phyloP scores from a whole-genome alignment of 2,888 invertebrate species.

The Perithous albicinctus region DNA sequence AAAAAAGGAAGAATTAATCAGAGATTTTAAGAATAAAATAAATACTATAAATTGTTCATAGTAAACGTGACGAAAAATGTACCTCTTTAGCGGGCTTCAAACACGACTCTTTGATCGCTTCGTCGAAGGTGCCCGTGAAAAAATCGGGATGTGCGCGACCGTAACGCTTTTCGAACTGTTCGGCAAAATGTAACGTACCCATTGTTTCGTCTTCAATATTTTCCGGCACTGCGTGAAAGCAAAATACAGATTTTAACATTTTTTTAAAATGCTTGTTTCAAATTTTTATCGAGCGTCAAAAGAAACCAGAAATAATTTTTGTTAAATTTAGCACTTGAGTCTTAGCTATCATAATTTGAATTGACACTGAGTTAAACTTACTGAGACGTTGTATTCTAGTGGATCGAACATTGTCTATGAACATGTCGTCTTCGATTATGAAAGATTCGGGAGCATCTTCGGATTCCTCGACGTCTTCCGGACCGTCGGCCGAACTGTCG shows the following conservation, averaged over 20 bases:
- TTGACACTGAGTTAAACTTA: constrained; percentile 84
- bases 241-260: constrained; percentile 6
- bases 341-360: background rate
- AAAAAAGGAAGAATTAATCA: constrained; percentile 26
- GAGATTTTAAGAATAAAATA: background rate
- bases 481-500: constrained; percentile 93
- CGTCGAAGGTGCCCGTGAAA: constrained; percentile 95
- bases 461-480: constrained; percentile 95
- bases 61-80: constrained; percentile 24
- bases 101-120: constrained; percentile 96
- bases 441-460: constrained; percentile 94
- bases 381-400: constrained; percentile 91
- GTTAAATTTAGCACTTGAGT: background rate
- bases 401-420: constrained; percentile 89
- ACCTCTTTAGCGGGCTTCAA: constrained; percentile 95
- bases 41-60: constrained; percentile 7
- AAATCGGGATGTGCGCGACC: constrained; percentile 95
- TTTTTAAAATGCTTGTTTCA: background rate
- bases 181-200: constrained; percentile 94
- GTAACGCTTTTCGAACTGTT: constrained; percentile 94
- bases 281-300: background rate
- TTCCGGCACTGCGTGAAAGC: constrained; percentile 90
- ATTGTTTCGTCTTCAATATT: constrained; percentile 93
- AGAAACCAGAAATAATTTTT: background rate
- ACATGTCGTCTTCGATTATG: constrained; percentile 94